Conservation (phyloP, 2,113 vertebrate species). For the Callopanchax toddi region DNA sequence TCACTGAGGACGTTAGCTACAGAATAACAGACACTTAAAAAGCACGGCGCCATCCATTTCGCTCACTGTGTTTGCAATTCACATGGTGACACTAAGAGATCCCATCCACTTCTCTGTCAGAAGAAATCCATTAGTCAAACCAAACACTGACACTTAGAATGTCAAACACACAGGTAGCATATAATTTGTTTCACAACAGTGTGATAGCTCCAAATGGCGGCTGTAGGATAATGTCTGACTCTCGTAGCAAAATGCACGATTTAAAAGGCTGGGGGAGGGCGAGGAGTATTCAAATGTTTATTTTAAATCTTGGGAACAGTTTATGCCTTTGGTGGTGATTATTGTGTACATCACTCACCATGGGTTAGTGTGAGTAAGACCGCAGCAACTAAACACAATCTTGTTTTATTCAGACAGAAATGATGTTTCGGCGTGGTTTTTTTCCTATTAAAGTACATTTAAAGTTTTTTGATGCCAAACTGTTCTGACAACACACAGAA, state of each 20-base stretch:
- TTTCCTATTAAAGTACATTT: constrained; percentile 2
- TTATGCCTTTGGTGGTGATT: constrained; percentile 55
- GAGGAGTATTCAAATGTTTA: constrained; percentile 43
- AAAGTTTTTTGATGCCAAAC: constrained; percentile 7
- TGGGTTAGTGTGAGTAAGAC: constrained; percentile 18
- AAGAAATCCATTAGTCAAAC: constrained; percentile 68
- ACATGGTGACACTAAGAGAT: constrained; percentile 53
- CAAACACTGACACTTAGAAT: constrained; percentile 64
- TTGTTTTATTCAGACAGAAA: constrained; percentile 26
- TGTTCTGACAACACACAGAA: constrained; percentile 26
- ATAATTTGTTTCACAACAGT: constrained; percentile 62
- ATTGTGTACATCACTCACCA: constrained; percentile 40
- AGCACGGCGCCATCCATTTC: constrained; percentile 40
- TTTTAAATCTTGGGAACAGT: constrained; percentile 59
- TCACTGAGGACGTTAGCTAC: constrained; percentile 21
- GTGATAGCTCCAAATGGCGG: constrained; percentile 55
- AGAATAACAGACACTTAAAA: constrained; percentile 52
- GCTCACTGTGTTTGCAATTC: constrained; percentile 49
- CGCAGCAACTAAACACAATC: constrained; percentile 29
- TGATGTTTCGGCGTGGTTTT: no score
- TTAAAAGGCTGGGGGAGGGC: constrained; percentile 17
- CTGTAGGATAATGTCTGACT: constrained; percentile 47
- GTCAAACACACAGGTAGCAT: constrained; percentile 62
- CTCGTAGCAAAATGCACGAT: constrained; percentile 40
- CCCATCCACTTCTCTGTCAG: constrained; percentile 55